Conservation (phyloP, 2,113 vertebrate genomes). For the Sula dactylatra region DNA sequence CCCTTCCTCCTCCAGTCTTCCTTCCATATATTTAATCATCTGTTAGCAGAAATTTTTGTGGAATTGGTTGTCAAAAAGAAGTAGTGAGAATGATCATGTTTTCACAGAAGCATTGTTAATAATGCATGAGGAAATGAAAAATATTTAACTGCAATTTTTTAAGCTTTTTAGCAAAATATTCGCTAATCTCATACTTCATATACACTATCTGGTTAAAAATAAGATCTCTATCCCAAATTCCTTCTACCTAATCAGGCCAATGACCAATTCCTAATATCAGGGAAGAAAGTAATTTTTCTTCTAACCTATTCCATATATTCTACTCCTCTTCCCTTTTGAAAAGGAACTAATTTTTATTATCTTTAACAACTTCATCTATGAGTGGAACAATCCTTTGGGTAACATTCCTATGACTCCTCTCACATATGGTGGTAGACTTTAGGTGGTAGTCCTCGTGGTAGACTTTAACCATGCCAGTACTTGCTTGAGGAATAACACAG, state of each 20-base stretch:
- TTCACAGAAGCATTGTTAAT: slow-evolving; percentile 33
- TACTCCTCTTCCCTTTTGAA: neutral
- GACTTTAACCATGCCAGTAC: neutral
- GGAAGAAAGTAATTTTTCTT: neutral
- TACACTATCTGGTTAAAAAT: neutral
- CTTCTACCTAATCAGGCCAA: neutral
- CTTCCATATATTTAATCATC: neutral
- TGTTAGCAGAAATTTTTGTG: neutral
- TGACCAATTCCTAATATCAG: neutral
- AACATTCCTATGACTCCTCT: neutral
- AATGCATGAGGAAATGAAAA: slow-evolving; percentile 37
- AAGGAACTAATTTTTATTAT: neutral
- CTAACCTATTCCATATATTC: neutral
- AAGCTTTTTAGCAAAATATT: slow-evolving; percentile 31
- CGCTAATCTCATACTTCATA: neutral
- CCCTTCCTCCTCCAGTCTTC: neutral
- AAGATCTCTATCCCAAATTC: neutral
- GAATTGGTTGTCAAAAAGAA: slow-evolving; percentile 22
- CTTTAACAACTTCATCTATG: neutral
- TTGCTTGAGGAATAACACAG: neutral
- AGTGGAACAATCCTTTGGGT: neutral
- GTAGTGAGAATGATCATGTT: slow-evolving; percentile 23
- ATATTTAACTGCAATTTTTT: slow-evolving; percentile 38
- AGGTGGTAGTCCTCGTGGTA: neutral
- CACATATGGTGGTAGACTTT: neutral